Evolutionary conservation across 2,797 vertebrate species (phyloP), one percentile per base, ranked within the genome.

Genomic region (Gymnodraco acuticeps): DNA sequence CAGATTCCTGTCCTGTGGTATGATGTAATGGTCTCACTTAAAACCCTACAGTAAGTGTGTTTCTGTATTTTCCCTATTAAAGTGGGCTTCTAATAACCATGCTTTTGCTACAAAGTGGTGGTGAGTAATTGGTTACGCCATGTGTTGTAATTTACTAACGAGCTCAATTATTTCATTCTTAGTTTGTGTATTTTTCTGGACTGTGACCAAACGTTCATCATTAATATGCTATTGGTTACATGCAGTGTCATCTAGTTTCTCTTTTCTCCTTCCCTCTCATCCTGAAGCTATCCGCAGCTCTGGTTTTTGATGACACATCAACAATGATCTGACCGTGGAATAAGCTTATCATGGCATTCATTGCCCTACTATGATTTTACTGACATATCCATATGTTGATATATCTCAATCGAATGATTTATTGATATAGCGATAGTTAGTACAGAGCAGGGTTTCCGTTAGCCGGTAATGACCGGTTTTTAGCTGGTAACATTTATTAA

Each of bases 241-340:
- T 45, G 43, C 13, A 14, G 10, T 14, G 11, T 11, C 10, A 45
- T 45, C 45, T 11, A 11, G 43, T 14, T 50, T 50, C 48, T 50
- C 48, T 50, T 19, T 11, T 54, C 52, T 54, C 23, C 20, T 6
- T 54, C 20, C 10, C 0, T 53, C 13, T 3, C n/a, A 51, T 16
- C 3, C 23, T 16, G 14, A 31, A 54, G 23, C 14, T 16, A 14
- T 31, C 53, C 27, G 16, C 0, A 9, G 15, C 11, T 56, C 54
- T 56, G 54, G 13, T 53, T 53, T 52, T 14, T 53, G 23, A 53
- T 53, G 51, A 51, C 50, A 20, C n/a, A 55, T 31, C 14, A 53
- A 31, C 11, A 53, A 20, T 27, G 14, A 53, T 27, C 51, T 53
- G 51, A 53, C 20, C 52, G 31, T 54, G 52, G 23, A 53, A 27